Evolutionary conservation across 2,888 invertebrate species (phyloP).

Genomic region (Beris morrisii): DNA sequence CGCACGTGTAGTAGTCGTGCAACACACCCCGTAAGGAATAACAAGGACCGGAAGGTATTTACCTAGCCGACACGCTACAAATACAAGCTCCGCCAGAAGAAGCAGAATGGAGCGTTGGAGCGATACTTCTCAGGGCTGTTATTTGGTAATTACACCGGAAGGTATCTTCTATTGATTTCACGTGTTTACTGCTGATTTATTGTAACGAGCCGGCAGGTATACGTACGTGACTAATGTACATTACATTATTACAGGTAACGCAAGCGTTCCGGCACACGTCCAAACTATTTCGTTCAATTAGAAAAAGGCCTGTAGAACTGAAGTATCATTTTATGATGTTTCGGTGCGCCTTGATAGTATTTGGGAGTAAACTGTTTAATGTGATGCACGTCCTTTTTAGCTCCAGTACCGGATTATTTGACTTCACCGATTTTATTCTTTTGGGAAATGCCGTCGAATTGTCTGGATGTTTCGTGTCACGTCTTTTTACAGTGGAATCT

Average conservation of each 20-base stretch:
- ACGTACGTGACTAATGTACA: conserved; percentile 29
- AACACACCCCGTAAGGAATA: background rate
- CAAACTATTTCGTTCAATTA: conserved; percentile 31
- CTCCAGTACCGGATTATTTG: too few relatives aligned
- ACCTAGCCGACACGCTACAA: conserved; percentile 6
- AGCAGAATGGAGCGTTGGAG: conserved; percentile 5
- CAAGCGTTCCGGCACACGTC: conserved; percentile 21
- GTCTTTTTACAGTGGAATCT: too few relatives aligned
- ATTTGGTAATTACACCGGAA: conserved; percentile 30
- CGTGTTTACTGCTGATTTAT: conserved; percentile 32
- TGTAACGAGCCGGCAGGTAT: conserved; percentile 29
- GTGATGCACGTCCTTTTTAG: too few relatives aligned
- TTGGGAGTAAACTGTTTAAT: too few relatives aligned
- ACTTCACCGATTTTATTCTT: too few relatives aligned
- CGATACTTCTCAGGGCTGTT: conserved; percentile 11
- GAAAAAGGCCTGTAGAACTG: too few relatives aligned
- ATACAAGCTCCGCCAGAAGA: background rate
- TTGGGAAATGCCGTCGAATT: too few relatives aligned
- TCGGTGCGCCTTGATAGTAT: too few relatives aligned
- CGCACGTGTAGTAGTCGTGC: too few relatives aligned
- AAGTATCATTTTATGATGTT: too few relatives aligned
- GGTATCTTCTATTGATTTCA: conserved; percentile 31
- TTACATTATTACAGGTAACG: conserved; percentile 26
- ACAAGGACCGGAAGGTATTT: conserved; percentile 27
- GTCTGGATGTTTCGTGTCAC: too few relatives aligned